Conservation (phyloP, 2,888 invertebrate genomes). For the Rhyacophila evoluta region DNA sequence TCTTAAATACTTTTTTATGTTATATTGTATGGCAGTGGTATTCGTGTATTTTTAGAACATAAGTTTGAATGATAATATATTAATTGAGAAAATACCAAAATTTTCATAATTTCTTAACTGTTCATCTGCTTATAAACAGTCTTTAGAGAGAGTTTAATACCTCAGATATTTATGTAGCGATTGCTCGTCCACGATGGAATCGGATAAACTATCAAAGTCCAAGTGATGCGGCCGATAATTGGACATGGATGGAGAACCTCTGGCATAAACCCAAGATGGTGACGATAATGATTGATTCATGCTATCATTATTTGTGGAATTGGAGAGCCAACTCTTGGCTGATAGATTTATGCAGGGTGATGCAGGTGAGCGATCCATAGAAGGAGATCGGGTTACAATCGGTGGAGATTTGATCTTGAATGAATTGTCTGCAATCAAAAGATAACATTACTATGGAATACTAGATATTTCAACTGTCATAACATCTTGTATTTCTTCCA, state of each 20-base stretch:
- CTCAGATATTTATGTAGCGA: conserved; percentile 65
- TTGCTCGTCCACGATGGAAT: conserved; percentile 67
- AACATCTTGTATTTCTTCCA: no score
- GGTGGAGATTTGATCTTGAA: conserved; percentile 53
- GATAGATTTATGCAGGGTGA: conserved; percentile 43
- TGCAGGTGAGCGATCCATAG: neutral
- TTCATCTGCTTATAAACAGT: no score
- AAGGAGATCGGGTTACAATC: neutral
- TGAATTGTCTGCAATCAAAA: conserved; percentile 55
- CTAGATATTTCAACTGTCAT: no score
- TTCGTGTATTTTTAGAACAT: no score
- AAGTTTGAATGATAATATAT: no score
- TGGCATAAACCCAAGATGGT: conserved; percentile 61
- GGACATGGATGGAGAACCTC: conserved; percentile 56
- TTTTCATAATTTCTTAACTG: no score
- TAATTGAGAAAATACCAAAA: no score
- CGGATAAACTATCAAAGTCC: conserved; percentile 55
- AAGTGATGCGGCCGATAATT: conserved; percentile 47
- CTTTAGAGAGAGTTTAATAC: no score
- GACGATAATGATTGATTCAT: conserved; percentile 58
- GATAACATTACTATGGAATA: no score
- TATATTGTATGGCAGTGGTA: no score
- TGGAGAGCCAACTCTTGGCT: conserved; percentile 60
- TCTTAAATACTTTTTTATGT: no score
- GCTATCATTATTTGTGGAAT: conserved; percentile 59